A percentile compares a stretch with the other conserved stretches of the same genome.
These are phyloP conservation scores for Allygus modestus DNA, from an alignment of 2,888 invertebrate genomes.

Conservation along the genomic window DNA sequence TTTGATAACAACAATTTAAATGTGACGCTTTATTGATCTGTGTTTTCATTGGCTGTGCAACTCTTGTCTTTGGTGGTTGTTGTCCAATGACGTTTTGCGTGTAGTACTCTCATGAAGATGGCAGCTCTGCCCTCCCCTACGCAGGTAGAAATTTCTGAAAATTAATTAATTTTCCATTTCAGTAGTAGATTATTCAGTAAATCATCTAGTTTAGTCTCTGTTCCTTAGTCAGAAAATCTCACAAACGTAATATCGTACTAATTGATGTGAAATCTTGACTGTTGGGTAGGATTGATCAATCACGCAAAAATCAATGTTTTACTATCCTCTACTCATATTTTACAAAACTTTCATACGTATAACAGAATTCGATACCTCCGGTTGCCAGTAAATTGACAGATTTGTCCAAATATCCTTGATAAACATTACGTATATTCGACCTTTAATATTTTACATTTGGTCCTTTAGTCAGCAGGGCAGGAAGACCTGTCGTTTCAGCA, in stretches of 20 bases:
- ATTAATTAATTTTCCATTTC: too few species aligned
- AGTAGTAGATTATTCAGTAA: conserved; percentile 71
- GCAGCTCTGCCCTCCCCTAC: conserved; percentile 91
- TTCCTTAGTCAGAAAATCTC: not conserved
- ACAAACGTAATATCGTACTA: not conserved
- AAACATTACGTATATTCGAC: too few species aligned
- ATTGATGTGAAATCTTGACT: not conserved
- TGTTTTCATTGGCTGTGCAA: conserved; percentile 65
- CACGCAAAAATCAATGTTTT: conserved; percentile 22
- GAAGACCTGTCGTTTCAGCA: too few species aligned
- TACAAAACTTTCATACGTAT: too few species aligned
- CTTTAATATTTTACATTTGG: too few species aligned
- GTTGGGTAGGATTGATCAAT: conserved; percentile 38
- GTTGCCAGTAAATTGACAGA: too few species aligned
- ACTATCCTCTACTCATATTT: not conserved
- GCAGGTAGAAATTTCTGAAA: conserved; percentile 78
- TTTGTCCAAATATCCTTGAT: too few species aligned
- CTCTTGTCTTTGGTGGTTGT: conserved; percentile 52
- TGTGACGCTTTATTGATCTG: conserved; percentile 69
- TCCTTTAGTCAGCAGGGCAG: too few species aligned
- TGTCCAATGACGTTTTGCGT: conserved; percentile 65
- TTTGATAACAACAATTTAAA: conserved; percentile 59
- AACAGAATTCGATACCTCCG: too few species aligned
- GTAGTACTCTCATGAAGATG: conserved; percentile 78
- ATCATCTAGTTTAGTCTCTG: conserved; percentile 60